Percentiles rank a stretch among this genome's conserved stretches.
Evolutionary conservation across 2,113 vertebrate species (phyloP).

Genomic region (Podarcis raffonei): DNA sequence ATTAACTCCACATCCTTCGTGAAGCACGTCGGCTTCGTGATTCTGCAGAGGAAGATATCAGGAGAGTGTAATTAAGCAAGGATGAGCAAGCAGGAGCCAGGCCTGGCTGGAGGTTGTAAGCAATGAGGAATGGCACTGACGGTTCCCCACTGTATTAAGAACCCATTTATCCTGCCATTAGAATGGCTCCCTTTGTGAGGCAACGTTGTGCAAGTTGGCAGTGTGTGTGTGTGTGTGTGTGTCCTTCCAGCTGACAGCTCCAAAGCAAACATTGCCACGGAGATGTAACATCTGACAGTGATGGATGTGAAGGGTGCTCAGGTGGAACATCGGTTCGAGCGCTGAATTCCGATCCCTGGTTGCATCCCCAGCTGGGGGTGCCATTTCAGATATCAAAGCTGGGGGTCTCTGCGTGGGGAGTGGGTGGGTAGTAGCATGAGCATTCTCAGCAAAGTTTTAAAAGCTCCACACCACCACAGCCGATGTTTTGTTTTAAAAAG

Average conservation of each 20-base stretch:
- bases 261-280: slow-evolving; percentile 1
- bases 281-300: slow-evolving; percentile 18
- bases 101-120: neutral
- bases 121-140: neutral
- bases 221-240: neutral
- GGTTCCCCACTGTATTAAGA: neutral
- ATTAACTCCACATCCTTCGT: neutral
- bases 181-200: slow-evolving; percentile 12
- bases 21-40: neutral
- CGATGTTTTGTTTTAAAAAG: neutral
- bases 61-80: neutral
- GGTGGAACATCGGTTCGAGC: neutral
- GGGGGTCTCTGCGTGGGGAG: too few species aligned
- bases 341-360: neutral
- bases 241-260: neutral
- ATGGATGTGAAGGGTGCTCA: neutral
- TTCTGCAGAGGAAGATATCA: fast-evolving
- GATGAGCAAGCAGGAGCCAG: neutral
- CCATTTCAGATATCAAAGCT: neutral
- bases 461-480: too few species aligned
- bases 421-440: too few species aligned
- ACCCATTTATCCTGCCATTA: slow-evolving; percentile 12
- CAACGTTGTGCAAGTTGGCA: neutral
- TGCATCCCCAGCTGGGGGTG: neutral
- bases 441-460: neutral